phyloP scores from a whole-genome alignment of 2,888 invertebrate species.

The Pilophorus perplexus region DNA sequence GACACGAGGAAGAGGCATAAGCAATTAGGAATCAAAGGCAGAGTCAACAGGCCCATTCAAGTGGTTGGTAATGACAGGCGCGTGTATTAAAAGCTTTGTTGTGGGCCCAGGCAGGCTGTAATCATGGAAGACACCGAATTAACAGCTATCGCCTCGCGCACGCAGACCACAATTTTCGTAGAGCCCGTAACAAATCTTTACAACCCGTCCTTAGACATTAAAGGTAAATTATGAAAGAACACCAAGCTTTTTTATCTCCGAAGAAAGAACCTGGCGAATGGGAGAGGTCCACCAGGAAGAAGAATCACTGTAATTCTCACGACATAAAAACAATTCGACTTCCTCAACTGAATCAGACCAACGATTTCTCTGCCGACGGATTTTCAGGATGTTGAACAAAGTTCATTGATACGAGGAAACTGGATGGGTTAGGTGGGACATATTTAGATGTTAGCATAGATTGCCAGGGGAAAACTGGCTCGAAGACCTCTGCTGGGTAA shows the following conservation, averaged over 20 bases:
- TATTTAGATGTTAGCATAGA: too few relatives aligned
- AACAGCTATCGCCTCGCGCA: constrained; percentile 39
- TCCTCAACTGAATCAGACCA: too few relatives aligned
- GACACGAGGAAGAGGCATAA: background rate
- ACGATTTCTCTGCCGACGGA: too few relatives aligned
- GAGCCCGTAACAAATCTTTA: constrained; percentile 28
- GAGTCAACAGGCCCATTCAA: constrained; percentile 28
- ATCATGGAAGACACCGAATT: constrained; percentile 39
- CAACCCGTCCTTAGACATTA: constrained; percentile 17
- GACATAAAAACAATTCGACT: constrained; percentile 1
- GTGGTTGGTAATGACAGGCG: constrained; percentile 38
- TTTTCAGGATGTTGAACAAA: too few relatives aligned
- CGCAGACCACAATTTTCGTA: constrained; percentile 35
- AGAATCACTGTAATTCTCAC: background rate
- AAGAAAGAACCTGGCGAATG: background rate
- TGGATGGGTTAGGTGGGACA: too few relatives aligned
- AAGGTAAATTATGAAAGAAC: constrained; percentile 27
- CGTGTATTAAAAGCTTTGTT: constrained; percentile 40
- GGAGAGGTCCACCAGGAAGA: background rate
- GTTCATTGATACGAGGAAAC: too few relatives aligned
- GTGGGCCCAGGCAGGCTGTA: constrained; percentile 34
- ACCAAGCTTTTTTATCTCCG: constrained; percentile 3
- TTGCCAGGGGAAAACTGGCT: too few relatives aligned
- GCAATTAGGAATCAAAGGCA: constrained; percentile 17
- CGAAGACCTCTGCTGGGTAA: too few relatives aligned